A percentile compares a stretch with the other conserved stretches of the same genome.
These are phyloP conservation scores for Megaleporinus macrocephalus DNA, from an alignment of 2,113 vertebrate species.

Conservation along the genomic window DNA sequence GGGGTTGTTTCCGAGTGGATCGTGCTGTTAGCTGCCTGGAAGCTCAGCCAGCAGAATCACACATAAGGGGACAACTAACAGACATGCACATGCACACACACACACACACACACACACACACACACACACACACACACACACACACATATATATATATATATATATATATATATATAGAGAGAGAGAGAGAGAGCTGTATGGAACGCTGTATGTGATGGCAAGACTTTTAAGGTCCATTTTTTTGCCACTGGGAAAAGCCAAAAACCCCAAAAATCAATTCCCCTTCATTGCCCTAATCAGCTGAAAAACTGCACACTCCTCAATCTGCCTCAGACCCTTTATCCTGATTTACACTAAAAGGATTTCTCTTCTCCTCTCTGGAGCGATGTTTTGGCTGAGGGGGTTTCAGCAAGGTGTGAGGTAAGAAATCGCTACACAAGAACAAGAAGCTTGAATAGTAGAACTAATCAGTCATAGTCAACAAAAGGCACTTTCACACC, in stretches of 20 bases:
- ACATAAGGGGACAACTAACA: not conserved
- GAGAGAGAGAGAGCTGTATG: not conserved
- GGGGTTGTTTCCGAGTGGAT: conserved; percentile 6
- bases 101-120: conserved; percentile 10
- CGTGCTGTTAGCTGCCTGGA: conserved; percentile 32
- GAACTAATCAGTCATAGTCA: no score
- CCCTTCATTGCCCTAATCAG: conserved; percentile 43
- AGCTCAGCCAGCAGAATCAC: conserved; percentile 12
- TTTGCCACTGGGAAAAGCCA: not conserved
- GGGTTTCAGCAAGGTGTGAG: not conserved
- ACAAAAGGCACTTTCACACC: no score
- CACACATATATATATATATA: conserved; percentile 5
- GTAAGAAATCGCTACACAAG: not conserved
- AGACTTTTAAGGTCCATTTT: conserved; percentile 19
- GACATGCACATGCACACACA: no score
- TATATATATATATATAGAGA: no score
- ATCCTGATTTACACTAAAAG: conserved; percentile 17
- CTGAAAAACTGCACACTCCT: conserved; percentile 13
- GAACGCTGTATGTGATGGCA: not conserved
- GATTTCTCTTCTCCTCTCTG: conserved; percentile 19
- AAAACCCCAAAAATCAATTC: conserved; percentile 43
- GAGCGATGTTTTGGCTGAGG: not conserved
- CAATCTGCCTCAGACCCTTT: not conserved
- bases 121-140: conserved; percentile 5
- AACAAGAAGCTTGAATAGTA: not conserved